Percentiles rank a stretch among this genome's conserved stretches.
Conservation (phyloP, 2,888 invertebrate species). For the Caenorhabditis sinica region DNA sequence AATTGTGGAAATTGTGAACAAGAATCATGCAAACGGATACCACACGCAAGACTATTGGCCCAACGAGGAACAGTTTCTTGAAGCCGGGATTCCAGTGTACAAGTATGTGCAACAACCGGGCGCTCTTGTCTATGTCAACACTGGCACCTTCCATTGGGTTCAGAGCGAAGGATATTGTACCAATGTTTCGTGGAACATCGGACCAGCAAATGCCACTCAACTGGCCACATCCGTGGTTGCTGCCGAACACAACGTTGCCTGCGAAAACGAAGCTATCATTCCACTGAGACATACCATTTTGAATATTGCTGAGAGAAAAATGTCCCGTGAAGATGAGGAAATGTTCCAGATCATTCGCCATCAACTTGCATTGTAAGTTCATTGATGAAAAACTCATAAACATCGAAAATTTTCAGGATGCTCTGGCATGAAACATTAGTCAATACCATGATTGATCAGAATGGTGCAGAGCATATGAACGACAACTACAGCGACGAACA, state of each 20-base stretch:
- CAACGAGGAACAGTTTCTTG: background rate
- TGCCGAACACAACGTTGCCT: background rate
- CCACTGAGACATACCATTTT: background rate
- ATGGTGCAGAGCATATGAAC: no score
- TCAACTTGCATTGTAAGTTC: background rate
- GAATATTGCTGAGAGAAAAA: background rate
- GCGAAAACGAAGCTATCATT: background rate
- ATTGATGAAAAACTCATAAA: no score
- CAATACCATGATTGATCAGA: no score
- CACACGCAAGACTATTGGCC: conserved; percentile 29
- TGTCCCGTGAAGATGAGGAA: background rate
- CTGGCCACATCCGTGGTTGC: background rate
- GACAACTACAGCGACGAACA: no score
- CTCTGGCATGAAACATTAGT: no score
- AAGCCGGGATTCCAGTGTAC: background rate
- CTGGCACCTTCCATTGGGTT: conserved; percentile 41
- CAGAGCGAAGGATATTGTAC: conserved; percentile 20
- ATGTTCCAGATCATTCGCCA: conserved; percentile 8
- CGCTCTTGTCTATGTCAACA: conserved; percentile 31
- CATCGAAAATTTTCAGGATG: no score
- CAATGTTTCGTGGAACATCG: conserved; percentile 42
- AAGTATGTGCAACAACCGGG: conserved; percentile 34
- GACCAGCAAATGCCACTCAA: conserved; percentile 32
- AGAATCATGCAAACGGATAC: background rate
- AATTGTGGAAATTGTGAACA: background rate